A percentile compares a stretch with the other conserved stretches of the same genome.
Evolutionary conservation across 2,888 invertebrate species (phyloP).

Genomic region (Charanyca ferruginea): DNA sequence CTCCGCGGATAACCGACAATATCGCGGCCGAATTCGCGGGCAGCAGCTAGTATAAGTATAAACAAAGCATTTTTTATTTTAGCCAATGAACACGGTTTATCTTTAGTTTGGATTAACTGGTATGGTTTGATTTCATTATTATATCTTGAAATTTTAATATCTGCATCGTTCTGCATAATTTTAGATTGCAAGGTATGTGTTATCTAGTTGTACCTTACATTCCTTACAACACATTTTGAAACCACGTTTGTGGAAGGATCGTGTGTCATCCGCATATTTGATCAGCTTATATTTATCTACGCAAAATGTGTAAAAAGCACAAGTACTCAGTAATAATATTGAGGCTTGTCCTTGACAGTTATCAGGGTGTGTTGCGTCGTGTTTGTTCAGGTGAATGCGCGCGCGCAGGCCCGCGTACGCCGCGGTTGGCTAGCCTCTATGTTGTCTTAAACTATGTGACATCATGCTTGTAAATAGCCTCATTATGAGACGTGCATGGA

Average conservation of each 20-base stretch:
- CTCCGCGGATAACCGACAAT: too few relatives aligned
- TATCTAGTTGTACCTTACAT: neutral
- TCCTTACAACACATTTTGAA: conserved; percentile 3
- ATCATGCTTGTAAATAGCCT: conserved; percentile 64
- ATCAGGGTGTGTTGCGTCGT: conserved; percentile 55
- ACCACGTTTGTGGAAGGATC: conserved; percentile 12
- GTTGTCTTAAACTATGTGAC: conserved; percentile 62
- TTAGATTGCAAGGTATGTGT: neutral
- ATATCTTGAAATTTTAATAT: neutral
- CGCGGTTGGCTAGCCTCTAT: conserved; percentile 53
- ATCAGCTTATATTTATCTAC: conserved; percentile 15
- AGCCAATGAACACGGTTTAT: neutral
- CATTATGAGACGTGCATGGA: conserved; percentile 58
- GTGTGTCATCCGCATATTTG: conserved; percentile 11
- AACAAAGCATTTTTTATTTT: neutral
- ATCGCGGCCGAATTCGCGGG: too few relatives aligned
- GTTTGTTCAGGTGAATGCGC: conserved; percentile 64
- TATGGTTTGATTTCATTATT: neutral
- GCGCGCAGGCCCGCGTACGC: conserved; percentile 44
- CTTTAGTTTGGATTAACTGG: neutral
- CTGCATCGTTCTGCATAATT: conserved; percentile 1
- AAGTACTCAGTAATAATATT: conserved; percentile 27
- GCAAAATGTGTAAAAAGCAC: conserved; percentile 26
- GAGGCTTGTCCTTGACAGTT: conserved; percentile 61
- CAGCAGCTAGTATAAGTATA: too few relatives aligned